Base-by-base conservation (phyloP, 2,113 vertebrate genomes). In the Felis chaus region DNA sequence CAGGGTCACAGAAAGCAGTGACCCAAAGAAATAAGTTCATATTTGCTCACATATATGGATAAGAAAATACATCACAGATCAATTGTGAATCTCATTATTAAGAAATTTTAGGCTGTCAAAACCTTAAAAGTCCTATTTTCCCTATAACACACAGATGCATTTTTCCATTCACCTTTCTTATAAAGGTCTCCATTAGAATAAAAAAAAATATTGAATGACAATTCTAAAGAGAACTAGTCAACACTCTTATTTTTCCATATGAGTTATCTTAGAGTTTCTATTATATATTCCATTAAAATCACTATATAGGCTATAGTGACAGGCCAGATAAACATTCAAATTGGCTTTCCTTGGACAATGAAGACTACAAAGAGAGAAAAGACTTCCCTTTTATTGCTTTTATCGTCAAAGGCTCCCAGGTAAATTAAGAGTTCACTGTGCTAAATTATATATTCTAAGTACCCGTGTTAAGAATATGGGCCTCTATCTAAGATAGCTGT, bases 1-100 rank as follows among this genome's bases (percentile, higher is more conserved):
- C 25, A 88, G 48, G 94, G 87, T 97, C 74, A 95, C 15, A 92
- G 89, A 94, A 95, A 96, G 53, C 89, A 97, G 39, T 97, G 94
- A 74, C 94, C 97, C 92, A 69, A 39, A 94, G 55, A 97, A 95
- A 96, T 79, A 91, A 96, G 57, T 96, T 96, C 95, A 81, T 80
- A 96, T 94, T 97, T 95, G 36, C 21, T 95, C 83, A 78, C 61
- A 61, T 66, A 89, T 50, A 91, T 69, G 71, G 68, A 71, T 55
- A 97, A 96, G 81, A n/a, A 97, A 97, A 96, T 97, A 81, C 48
- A 96, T 90, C 93, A 76, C 53, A 89, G 93, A 94, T 96, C 96
- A 97, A 95, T 95, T 96, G 94, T 89, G 96, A 97, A 96, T 98
- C 91, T 97, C 87, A 95, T 97, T 97, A 97, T 90, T 96, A 95